Percentiles rank a stretch among this genome's conserved stretches.
Evolutionary conservation across 2,888 invertebrate genomes (phyloP).

Genomic region (Embidobia sp.): DNA sequence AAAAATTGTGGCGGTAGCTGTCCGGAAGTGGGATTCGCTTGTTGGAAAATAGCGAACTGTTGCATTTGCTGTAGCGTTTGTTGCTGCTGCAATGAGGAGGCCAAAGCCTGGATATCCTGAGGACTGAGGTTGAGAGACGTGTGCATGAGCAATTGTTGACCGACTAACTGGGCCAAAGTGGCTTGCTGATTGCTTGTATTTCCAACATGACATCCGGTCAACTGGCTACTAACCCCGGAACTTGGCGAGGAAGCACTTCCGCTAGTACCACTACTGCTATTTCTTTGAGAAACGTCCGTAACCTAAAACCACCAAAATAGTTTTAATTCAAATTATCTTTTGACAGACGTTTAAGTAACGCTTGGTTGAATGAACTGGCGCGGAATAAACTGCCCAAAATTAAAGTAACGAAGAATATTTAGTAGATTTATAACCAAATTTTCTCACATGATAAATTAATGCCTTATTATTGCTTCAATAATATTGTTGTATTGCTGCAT

Average conservation of each 20-base stretch:
- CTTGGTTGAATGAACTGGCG: too few relatives aligned
- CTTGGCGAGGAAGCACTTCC: slow-evolving; percentile 82
- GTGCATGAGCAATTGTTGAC: slow-evolving; percentile 80
- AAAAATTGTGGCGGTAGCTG: slow-evolving; percentile 86
- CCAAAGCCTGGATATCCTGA: slow-evolving; percentile 82
- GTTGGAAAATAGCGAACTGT: slow-evolving; percentile 68
- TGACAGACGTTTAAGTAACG: too few relatives aligned
- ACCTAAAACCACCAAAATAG: slow-evolving; percentile 74
- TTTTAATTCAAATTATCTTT: background rate
- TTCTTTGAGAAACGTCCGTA: slow-evolving; percentile 81
- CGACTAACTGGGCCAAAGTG: slow-evolving; percentile 79
- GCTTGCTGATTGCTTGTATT: slow-evolving; percentile 77
- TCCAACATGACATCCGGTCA: slow-evolving; percentile 79
- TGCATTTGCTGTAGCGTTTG: slow-evolving; percentile 84
- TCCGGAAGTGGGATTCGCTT: slow-evolving; percentile 76
- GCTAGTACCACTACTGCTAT: slow-evolving; percentile 81
- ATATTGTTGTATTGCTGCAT: too few relatives aligned
- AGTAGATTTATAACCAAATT: too few relatives aligned
- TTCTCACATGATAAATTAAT: too few relatives aligned
- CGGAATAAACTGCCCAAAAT: too few relatives aligned
- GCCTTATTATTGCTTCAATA: too few relatives aligned
- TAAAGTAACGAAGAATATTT: too few relatives aligned
- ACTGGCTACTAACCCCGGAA: slow-evolving; percentile 81
- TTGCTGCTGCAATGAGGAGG: slow-evolving; percentile 85
- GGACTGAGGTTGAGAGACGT: slow-evolving; percentile 76